Conservation (phyloP, 1,140 invertebrate genomes). For the Ooceraea biroi region DNA sequence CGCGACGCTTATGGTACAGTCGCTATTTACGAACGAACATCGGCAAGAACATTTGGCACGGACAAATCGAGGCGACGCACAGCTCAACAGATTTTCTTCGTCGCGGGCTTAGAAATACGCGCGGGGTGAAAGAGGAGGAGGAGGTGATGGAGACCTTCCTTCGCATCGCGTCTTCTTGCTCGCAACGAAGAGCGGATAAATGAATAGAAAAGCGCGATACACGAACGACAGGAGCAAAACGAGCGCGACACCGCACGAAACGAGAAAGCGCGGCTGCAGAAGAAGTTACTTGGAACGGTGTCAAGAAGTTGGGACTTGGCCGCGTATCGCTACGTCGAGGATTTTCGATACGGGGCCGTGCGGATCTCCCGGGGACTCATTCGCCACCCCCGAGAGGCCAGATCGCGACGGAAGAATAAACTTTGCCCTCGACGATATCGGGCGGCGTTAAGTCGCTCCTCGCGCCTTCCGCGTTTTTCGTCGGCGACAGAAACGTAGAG, state of each 20-base stretch:
- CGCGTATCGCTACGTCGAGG: neutral
- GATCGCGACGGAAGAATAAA: slow-evolving; percentile 48
- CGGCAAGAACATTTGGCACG: slow-evolving; percentile 55
- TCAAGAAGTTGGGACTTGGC: slow-evolving; percentile 52
- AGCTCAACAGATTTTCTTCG: slow-evolving; percentile 51
- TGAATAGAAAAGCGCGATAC: slow-evolving; percentile 45
- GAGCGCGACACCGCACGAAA: slow-evolving; percentile 4
- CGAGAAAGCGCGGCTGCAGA: slow-evolving; percentile 16
- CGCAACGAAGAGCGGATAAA: slow-evolving; percentile 54
- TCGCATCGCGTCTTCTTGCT: slow-evolving; percentile 30
- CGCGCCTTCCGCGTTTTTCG: slow-evolving; percentile 48
- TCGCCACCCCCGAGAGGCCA: neutral
- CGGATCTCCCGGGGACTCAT: neutral
- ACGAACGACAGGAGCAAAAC: slow-evolving; percentile 1
- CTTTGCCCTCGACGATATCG: slow-evolving; percentile 37
- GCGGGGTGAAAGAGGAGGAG: neutral
- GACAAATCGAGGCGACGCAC: slow-evolving; percentile 43
- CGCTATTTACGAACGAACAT: slow-evolving; percentile 48
- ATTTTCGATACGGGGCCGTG: slow-evolving; percentile 4
- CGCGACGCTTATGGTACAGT: slow-evolving; percentile 39
- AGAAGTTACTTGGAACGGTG: slow-evolving; percentile 54
- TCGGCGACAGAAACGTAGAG: slow-evolving; percentile 42
- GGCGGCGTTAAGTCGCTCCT: slow-evolving; percentile 43
- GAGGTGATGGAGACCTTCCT: neutral
- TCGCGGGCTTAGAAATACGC: slow-evolving; percentile 42